A percentile compares a stretch with the other conserved stretches of the same genome.
These are phyloP conservation scores for Eristalis tenax DNA, from an alignment of 2,888 invertebrate genomes.

Conservation along the genomic window DNA sequence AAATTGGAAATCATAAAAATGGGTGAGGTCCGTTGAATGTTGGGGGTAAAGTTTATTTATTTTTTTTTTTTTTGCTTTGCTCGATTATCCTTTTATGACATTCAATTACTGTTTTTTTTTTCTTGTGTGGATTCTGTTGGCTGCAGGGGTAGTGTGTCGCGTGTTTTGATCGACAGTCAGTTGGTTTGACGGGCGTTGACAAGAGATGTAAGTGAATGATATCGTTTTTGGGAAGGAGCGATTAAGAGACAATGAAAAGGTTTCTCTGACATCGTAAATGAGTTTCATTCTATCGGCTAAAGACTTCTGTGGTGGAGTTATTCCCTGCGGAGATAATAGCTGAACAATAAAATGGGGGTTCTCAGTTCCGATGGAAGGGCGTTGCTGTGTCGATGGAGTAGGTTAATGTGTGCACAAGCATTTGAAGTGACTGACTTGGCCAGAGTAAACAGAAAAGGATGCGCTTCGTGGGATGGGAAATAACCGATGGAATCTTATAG, in stretches of 20 bases:
- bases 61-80: constrained; percentile 6
- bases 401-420: no score
- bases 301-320: neutral
- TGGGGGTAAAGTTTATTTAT: neutral
- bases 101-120: constrained; percentile 42
- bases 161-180: neutral
- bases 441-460: no score
- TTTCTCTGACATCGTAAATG: neutral
- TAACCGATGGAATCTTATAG: no score
- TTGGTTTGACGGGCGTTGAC: neutral
- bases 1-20: constrained; percentile 65
- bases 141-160: neutral
- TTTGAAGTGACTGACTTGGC: no score
- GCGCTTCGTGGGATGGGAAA: no score
- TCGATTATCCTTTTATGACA: constrained; percentile 61
- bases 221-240: neutral
- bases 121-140: neutral
- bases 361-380: no score
- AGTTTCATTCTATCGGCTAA: neutral
- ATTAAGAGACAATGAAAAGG: neutral
- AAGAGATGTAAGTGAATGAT: neutral
- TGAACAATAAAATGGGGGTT: neutral
- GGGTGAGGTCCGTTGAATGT: neutral
- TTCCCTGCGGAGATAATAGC: neutral
- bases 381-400: no score